A percentile compares a stretch with the other conserved stretches of the same genome.
Evolutionary conservation across 2,888 invertebrate genomes (phyloP).

Genomic region (Trissolcus japonicus): DNA sequence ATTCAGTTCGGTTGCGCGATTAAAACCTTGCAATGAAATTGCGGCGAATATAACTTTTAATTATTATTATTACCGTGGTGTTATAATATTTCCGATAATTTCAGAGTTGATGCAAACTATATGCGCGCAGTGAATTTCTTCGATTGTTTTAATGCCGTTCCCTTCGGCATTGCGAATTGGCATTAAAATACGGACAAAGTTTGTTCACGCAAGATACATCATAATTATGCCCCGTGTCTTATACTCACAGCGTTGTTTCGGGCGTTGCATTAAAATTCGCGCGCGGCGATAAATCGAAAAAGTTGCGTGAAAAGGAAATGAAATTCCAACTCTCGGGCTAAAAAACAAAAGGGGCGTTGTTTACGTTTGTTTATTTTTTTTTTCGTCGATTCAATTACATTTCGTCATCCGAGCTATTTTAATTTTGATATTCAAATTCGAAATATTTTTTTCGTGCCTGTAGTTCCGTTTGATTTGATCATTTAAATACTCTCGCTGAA

Average conservation of each 20-base stretch:
- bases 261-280: background rate
- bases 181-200: constrained; percentile 23
- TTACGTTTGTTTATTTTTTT: too few species aligned
- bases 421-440: too few species aligned
- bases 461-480: too few species aligned
- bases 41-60: constrained; percentile 15
- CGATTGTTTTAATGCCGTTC: constrained; percentile 11
- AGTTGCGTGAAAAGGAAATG: too few species aligned
- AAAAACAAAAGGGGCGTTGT: background rate
- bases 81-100: too few species aligned
- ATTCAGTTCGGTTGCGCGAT: constrained; percentile 9
- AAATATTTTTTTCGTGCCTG: too few species aligned
- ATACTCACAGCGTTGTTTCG: background rate
- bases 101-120: background rate
- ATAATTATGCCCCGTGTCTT: constrained; percentile 16
- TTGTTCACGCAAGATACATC: constrained; percentile 19
- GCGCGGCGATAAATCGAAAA: background rate
- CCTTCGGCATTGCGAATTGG: constrained; percentile 4
- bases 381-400: too few species aligned
- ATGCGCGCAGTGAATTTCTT: background rate
- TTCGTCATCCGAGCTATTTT: too few species aligned
- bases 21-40: constrained; percentile 13
- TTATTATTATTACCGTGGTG: background rate
- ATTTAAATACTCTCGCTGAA: too few species aligned
- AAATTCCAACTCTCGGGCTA: too few species aligned